Evolutionary conservation across 2,113 vertebrate species (phyloP), one percentile per base, ranked within the genome.

Genomic region (Loxodonta africana): DNA sequence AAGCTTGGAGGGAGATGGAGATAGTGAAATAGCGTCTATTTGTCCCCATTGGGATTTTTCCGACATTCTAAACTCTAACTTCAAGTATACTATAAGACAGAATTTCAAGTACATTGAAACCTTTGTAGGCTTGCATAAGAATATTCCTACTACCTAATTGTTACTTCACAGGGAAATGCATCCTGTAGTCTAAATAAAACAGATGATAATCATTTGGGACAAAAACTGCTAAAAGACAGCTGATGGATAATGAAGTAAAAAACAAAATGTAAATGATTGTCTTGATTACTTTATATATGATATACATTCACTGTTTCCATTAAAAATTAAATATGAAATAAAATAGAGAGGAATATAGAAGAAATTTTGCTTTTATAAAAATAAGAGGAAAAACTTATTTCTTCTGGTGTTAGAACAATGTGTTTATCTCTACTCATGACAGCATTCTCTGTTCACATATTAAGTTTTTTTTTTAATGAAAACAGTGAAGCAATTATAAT

Each of bases 401-500:
- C 94, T 83, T 71, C 21, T 25, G 41, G 4, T 96, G 95, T 77
- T 77, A 17, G 23, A 97, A 71, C 8, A 96, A 41, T 53, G 2
- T 20, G 89, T 90, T 94, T 96, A 74, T 93, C 25, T 96, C 41
- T 84, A 30, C 25, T 87, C 21, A 82, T 67, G 84, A 90, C 92
- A 78, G 26, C 25, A 87, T 97, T 91, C 80, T 94, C 89, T 94
- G 10, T 97, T 96, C 25, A 83, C 25, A 89, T 89, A 48, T 71
- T 97, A 95, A 92, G 76, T 80, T 82, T 90, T 87, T 96, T 97
- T 96, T 91, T 41, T 41, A 95, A 90, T 96, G 78, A 90, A 95
- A 96, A 95, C 77, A 95, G 44, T 87, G 51, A 93, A 65, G 76
- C 71, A 84, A 97, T 97, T 98, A 91, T 88, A 97, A 94, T 97